Percentiles rank a stretch among this genome's conserved stretches.
Evolutionary conservation across 2,113 vertebrate genomes (phyloP).

Genomic region (Sebastes schlegelii): DNA sequence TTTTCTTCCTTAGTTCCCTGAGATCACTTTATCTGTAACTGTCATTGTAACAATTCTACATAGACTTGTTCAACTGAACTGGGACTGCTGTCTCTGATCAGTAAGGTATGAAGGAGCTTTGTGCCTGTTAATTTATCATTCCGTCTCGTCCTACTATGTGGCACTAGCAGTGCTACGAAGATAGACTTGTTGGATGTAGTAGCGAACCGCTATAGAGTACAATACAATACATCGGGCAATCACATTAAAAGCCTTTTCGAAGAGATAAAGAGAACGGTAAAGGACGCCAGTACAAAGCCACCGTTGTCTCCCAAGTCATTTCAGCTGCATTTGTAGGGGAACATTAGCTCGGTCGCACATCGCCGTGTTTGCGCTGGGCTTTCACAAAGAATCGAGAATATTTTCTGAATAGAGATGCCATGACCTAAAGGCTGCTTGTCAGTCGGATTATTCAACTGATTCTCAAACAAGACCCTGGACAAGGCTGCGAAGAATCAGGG

Average conservation of each 20-base stretch:
- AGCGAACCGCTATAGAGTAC: background rate
- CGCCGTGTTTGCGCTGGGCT: conserved; percentile 68
- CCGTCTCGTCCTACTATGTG: background rate
- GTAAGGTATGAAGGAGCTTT: conserved; percentile 66
- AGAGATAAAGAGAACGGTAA: conserved; percentile 26
- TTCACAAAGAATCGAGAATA: conserved; percentile 70
- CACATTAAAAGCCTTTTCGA: conserved; percentile 27
- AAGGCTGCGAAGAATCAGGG: conserved; percentile 56
- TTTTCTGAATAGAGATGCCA: conserved; percentile 66
- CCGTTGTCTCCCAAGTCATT: conserved; percentile 14
- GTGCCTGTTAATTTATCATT: conserved; percentile 52
- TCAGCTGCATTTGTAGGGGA: conserved; percentile 29
- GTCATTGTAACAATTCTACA: conserved; percentile 72
- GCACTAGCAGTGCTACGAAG: conserved; percentile 1
- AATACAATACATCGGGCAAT: conserved; percentile 14
- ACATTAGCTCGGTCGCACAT: conserved; percentile 55
- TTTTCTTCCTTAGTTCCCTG: conserved; percentile 78
- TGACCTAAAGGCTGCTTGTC: conserved; percentile 78
- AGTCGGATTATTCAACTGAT: conserved; percentile 75
- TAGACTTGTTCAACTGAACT: conserved; percentile 56
- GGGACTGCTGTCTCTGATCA: conserved; percentile 56
- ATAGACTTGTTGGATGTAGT: background rate
- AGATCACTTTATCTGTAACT: conserved; percentile 77
- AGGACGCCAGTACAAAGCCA: conserved; percentile 36
- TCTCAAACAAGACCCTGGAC: conserved; percentile 73